phyloP scores from a whole-genome alignment of 2,888 invertebrate species.

The Tipula unca region DNA sequence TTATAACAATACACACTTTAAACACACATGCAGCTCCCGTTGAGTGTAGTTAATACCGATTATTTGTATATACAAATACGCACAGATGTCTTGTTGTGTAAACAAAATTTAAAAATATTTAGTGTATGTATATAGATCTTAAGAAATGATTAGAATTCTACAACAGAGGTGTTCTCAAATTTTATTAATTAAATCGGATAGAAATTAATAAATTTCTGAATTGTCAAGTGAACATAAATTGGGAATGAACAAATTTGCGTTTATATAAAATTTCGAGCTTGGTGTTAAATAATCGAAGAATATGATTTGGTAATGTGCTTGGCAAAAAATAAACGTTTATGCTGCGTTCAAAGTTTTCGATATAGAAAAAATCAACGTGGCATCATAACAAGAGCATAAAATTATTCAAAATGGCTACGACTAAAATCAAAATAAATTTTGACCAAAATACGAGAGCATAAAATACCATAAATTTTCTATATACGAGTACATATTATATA shows the following conservation, averaged over 20 bases:
- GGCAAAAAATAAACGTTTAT: not conserved
- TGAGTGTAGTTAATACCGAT: not conserved
- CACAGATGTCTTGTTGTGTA: not conserved
- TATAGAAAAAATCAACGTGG: too few relatives aligned
- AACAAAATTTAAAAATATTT: not conserved
- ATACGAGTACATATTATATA: not conserved
- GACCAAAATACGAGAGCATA: not conserved
- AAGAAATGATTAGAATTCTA: too few relatives aligned
- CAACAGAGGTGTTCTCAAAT: too few relatives aligned
- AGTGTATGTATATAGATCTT: too few relatives aligned
- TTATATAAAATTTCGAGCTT: too few relatives aligned
- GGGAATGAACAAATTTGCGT: too few relatives aligned
- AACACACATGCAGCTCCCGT: not conserved
- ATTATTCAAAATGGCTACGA: not conserved
- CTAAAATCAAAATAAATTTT: not conserved
- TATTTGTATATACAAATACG: not conserved
- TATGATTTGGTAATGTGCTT: too few relatives aligned
- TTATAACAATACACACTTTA: not conserved
- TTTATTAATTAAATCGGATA: too few relatives aligned
- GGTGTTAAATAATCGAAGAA: too few relatives aligned
- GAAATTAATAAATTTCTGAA: too few relatives aligned
- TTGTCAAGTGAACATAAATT: too few relatives aligned
- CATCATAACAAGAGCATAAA: not conserved
- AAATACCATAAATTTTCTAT: not conserved
- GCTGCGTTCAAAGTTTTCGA: too few relatives aligned